Conservation (phyloP, 2,888 invertebrate genomes). For the Ophraella communa region DNA sequence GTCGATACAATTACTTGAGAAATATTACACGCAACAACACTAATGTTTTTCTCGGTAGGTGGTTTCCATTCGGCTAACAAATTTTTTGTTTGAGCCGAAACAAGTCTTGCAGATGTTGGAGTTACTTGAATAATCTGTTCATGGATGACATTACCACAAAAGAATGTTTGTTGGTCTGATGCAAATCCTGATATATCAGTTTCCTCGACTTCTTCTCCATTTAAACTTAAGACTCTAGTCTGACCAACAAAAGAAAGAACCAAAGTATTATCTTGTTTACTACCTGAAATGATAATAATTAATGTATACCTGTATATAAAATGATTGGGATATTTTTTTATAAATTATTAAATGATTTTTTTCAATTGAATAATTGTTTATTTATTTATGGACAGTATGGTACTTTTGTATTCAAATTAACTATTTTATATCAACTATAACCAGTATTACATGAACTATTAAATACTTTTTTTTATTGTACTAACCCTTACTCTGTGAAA, state of each 20-base stretch:
- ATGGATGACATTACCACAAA: conserved; percentile 87
- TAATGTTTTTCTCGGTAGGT: conserved; percentile 75
- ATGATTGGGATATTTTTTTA: not conserved
- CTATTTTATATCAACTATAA: too few relatives aligned
- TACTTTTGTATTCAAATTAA: too few relatives aligned
- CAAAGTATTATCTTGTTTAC: conserved; percentile 79
- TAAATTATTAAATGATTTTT: not conserved
- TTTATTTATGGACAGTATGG: too few relatives aligned
- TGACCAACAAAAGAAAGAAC: conserved; percentile 97
- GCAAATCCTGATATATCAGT: conserved; percentile 92
- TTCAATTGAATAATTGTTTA: too few relatives aligned
- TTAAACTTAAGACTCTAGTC: conserved; percentile 86
- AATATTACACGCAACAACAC: conserved; percentile 85
- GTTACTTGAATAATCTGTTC: conserved; percentile 75
- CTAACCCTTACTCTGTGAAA: too few relatives aligned
- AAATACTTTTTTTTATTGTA: too few relatives aligned
- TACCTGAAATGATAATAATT: conserved; percentile 37
- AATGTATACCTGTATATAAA: not conserved
- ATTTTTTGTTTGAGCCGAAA: conserved; percentile 71
- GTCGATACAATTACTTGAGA: conserved; percentile 83
- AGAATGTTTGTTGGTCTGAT: conserved; percentile 91
- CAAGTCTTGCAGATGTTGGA: conserved; percentile 73
- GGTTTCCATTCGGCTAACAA: conserved; percentile 78
- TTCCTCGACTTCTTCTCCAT: conserved; percentile 97
- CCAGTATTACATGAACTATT: too few relatives aligned